These are phyloP conservation scores for Mus pahari DNA, from an alignment of 2,113 vertebrate genomes.

Conservation along the genomic window DNA sequence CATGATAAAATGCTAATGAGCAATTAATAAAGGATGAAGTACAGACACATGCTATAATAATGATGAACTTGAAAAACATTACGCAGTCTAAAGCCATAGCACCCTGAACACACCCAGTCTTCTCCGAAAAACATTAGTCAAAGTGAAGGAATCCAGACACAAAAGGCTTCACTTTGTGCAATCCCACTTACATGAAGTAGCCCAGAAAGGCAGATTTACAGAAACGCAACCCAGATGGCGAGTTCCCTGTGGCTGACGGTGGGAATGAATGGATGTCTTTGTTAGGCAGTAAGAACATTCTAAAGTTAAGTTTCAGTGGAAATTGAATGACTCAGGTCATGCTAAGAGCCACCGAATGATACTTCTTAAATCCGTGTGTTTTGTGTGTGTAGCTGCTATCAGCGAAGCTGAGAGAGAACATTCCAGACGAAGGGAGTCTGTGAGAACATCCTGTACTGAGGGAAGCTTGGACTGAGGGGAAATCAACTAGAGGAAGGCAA, in stretches of 20 bases:
- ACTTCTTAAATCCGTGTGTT: neutral
- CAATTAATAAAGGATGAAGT: slow-evolving; percentile 4
- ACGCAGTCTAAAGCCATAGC: neutral
- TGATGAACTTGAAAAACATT: neutral
- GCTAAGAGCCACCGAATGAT: neutral
- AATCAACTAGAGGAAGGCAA: neutral
- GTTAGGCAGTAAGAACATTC: neutral
- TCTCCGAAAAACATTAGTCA: neutral
- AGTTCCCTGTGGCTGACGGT: neutral
- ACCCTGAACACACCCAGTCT: neutral
- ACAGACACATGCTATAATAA: neutral
- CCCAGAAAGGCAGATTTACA: neutral
- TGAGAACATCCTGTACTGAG: neutral
- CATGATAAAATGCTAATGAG: neutral
- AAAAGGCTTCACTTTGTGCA: neutral
- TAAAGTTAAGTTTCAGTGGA: neutral
- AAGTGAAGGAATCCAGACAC: slow-evolving; percentile 22
- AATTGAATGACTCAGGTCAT: neutral
- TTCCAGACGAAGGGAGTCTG: too few relatives aligned
- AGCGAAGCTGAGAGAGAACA: neutral
- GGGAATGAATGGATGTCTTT: neutral
- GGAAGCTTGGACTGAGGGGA: rapidly evolving
- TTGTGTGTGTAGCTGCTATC: neutral
- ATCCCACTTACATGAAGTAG: neutral
- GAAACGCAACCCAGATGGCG: neutral